phyloP scores from a whole-genome alignment of 1,140 invertebrate species.

The Papilio polyxenes region DNA sequence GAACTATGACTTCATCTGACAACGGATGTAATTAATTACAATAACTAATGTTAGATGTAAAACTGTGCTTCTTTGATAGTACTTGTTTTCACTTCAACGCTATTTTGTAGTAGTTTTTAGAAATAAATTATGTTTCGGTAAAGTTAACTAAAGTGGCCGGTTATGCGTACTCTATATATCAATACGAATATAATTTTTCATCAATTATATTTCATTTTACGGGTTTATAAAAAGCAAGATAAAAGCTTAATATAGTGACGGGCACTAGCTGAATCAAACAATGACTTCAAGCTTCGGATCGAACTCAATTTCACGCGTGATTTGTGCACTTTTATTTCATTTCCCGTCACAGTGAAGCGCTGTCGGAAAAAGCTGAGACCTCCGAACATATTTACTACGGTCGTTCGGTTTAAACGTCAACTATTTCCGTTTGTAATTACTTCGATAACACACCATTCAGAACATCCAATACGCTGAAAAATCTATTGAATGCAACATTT shows the following conservation, averaged over 20 bases:
- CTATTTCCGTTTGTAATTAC: background rate
- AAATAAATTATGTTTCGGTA: too few relatives aligned
- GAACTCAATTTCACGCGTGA: constrained; percentile 77
- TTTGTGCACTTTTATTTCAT: constrained; percentile 75
- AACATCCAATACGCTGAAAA: background rate
- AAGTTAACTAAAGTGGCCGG: background rate
- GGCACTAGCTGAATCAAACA: constrained; percentile 58
- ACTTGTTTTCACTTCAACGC: too few relatives aligned
- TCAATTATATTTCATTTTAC: background rate
- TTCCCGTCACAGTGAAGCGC: constrained; percentile 60
- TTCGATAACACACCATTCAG: background rate
- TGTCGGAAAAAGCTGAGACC: constrained; percentile 51
- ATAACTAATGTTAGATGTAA: too few relatives aligned
- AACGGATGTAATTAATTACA: constrained; percentile 10
- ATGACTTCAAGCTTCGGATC: constrained; percentile 63
- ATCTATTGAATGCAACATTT: too few relatives aligned
- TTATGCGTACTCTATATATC: background rate
- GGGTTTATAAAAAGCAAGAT: constrained; percentile 8
- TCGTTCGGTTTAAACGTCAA: constrained; percentile 1
- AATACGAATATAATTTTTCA: background rate
- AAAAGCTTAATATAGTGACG: constrained; percentile 45
- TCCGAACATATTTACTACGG: constrained; percentile 43
- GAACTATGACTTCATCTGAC: constrained; percentile 14
- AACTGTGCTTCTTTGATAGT: too few relatives aligned
- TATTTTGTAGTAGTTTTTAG: too few relatives aligned